Conservation (phyloP, 2,797 vertebrate species). For the Silurus lanzhouensis region DNA sequence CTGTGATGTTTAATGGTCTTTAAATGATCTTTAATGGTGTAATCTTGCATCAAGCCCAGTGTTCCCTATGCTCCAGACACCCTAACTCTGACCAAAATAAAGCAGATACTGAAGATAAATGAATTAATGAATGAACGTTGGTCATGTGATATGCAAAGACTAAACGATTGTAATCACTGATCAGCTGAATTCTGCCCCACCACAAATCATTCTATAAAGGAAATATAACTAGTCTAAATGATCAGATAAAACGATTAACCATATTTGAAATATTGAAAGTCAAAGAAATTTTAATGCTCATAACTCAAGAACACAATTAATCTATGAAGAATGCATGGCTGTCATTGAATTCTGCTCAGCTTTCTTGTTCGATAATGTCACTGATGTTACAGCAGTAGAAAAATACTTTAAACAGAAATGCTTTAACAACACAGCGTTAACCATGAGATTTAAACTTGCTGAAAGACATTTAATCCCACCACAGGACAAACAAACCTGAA, state of each 20-base stretch:
- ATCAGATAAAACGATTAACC: neutral
- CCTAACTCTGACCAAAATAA: neutral
- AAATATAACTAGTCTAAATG: neutral
- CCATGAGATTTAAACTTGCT: neutral
- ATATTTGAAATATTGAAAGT: neutral
- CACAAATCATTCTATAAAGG: neutral
- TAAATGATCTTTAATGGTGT: neutral
- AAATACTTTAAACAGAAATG: neutral
- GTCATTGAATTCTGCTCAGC: neutral
- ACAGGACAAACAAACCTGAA: constrained; percentile 4
- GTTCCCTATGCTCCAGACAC: neutral
- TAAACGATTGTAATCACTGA: neutral
- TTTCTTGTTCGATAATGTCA: neutral
- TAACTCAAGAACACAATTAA: constrained; percentile 1
- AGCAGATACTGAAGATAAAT: neutral
- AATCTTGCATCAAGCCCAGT: neutral
- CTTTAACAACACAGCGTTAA: neutral
- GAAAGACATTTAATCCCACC: neutral
- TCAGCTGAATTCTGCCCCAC: neutral
- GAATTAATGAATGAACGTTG: neutral
- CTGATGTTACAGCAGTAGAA: neutral
- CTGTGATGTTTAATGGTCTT: neutral
- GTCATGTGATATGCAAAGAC: neutral
- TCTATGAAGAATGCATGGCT: neutral
- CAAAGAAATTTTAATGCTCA: neutral